Percentiles rank a stretch among this genome's conserved stretches.
Conservation (phyloP, 2,113 vertebrate species). For the Upupa epops region DNA sequence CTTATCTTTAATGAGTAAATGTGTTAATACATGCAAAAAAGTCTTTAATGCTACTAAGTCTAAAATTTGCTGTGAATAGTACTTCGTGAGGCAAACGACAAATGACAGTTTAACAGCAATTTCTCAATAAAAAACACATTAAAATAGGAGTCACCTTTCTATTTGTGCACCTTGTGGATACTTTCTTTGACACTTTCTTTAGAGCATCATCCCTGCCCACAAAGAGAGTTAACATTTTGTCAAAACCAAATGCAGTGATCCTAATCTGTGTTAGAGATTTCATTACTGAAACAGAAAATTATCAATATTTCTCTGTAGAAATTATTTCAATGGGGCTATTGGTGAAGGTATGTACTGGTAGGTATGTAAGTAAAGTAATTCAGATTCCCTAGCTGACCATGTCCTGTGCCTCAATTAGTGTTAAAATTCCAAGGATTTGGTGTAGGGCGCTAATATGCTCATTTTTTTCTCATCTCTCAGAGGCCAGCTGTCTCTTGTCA, state of each 20-base stretch:
- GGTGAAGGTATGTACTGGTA: neutral
- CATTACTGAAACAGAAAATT: neutral
- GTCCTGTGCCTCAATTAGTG: neutral
- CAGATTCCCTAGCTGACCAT: neutral
- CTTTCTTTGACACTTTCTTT: neutral
- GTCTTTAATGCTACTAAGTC: neutral
- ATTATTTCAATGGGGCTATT: neutral
- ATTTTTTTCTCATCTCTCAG: neutral
- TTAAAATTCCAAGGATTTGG: neutral
- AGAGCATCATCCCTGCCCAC: neutral
- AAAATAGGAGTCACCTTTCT: neutral
- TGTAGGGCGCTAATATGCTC: neutral
- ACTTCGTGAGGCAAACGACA: neutral
- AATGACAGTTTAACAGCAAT: neutral
- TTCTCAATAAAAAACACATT: neutral
- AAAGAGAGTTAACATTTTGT: neutral
- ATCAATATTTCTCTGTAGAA: neutral
- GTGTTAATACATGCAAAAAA: neutral
- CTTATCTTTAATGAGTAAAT: neutral
- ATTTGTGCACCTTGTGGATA: neutral
- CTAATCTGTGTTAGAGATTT: neutral
- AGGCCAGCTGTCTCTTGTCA: slow-evolving; percentile 3
- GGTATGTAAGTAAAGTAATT: neutral
- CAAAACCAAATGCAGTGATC: neutral
- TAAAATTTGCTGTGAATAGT: neutral